These are phyloP conservation scores for Ciconia boyciana DNA, from an alignment of 2,113 vertebrate genomes.

Conservation along the genomic window DNA sequence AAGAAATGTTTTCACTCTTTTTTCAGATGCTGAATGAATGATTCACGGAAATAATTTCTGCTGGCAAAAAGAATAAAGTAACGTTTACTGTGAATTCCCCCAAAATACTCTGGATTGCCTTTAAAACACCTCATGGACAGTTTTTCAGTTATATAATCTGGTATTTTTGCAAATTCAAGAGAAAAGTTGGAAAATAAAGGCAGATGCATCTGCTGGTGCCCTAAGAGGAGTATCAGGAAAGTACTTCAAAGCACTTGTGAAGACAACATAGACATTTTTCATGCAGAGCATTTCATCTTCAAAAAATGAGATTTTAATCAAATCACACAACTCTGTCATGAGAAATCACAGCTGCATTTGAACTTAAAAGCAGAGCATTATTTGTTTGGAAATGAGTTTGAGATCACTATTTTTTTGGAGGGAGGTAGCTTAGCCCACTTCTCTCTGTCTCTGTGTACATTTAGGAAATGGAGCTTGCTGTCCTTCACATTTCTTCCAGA, in stretches of 20 bases:
- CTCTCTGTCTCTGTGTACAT: neutral
- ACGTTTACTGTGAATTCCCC: neutral
- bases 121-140: neutral
- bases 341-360: neutral
- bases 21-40: neutral
- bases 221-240: neutral
- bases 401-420: neutral
- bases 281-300: neutral
- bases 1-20: neutral
- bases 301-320: neutral
- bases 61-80: neutral
- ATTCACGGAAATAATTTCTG: neutral
- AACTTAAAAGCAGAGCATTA: neutral
- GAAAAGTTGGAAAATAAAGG: neutral
- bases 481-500: neutral
- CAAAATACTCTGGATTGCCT: neutral
- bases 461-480: neutral
- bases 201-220: neutral
- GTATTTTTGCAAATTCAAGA: neutral
- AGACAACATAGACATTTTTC: fast-evolving
- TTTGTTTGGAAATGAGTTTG: neutral
- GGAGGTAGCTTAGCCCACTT: neutral
- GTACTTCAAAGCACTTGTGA: neutral
- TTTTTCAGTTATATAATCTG: neutral
- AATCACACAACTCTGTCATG: neutral